Conservation (phyloP, 2,113 vertebrate genomes). For the Sander lucioperca region DNA sequence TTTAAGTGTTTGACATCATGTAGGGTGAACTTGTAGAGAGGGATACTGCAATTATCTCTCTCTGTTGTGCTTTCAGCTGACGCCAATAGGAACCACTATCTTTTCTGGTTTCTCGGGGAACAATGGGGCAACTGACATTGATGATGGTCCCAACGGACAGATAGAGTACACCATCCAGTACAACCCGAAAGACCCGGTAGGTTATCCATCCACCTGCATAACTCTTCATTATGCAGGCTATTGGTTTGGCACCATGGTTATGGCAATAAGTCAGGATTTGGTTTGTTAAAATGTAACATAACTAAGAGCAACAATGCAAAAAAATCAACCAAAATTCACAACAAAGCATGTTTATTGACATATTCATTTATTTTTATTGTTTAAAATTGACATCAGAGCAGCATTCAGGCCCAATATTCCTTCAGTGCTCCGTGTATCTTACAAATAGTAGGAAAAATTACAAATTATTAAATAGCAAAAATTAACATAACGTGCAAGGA, state of each 20-base stretch:
- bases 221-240: not conserved
- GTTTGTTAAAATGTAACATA: no score
- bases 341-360: not conserved
- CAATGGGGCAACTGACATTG: slow-evolving; percentile 94
- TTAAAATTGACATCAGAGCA: not conserved
- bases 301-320: not conserved
- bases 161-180: slow-evolving; percentile 96
- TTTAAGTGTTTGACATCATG: slow-evolving; percentile 29
- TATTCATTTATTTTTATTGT: not conserved
- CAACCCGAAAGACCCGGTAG: slow-evolving; percentile 93
- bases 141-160: slow-evolving; percentile 97
- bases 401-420: not conserved
- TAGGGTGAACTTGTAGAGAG: not conserved
- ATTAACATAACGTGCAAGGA: no score
- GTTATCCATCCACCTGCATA: slow-evolving; percentile 29
- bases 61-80: slow-evolving; percentile 85
- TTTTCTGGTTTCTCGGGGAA: slow-evolving; percentile 95
- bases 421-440: not conserved
- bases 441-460: not conserved
- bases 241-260: not conserved
- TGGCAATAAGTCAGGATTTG: not conserved
- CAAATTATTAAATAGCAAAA: no score
- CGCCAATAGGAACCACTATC: slow-evolving; percentile 96
- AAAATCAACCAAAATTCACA: not conserved
- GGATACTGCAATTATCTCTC: not conserved